Percentiles rank a stretch among this genome's conserved stretches.
phyloP scores from a whole-genome alignment of 2,888 invertebrate genomes.

The Panorpa germanica region DNA sequence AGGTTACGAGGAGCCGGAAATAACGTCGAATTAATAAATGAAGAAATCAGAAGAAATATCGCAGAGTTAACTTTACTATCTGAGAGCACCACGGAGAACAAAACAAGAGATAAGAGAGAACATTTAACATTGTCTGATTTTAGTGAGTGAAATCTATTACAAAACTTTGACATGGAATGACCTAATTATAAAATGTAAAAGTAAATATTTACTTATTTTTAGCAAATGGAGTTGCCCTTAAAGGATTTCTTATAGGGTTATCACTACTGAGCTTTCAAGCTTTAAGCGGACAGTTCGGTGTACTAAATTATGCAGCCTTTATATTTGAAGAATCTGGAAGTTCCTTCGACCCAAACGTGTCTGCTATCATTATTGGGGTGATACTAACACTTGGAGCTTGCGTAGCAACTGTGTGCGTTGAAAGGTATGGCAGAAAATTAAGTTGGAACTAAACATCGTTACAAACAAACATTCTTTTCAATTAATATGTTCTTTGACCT shows the following conservation, averaged over 20 bases:
- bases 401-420: constrained; percentile 18
- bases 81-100: no score
- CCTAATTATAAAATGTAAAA: not conserved
- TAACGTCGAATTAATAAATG: not conserved
- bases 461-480: no score
- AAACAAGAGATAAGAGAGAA: no score
- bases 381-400: constrained; percentile 20
- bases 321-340: constrained; percentile 19
- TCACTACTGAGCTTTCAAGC: constrained; percentile 17
- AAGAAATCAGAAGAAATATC: constrained; percentile 1
- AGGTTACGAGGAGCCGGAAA: constrained; percentile 13
- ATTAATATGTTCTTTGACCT: no score
- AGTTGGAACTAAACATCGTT: no score
- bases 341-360: constrained; percentile 17
- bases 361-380: constrained; percentile 19
- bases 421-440: constrained; percentile 19
- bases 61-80: no score
- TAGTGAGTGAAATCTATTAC: constrained; percentile 12
- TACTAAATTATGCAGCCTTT: constrained; percentile 20
- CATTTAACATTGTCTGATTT: constrained; percentile 16
- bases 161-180: not conserved
- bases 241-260: constrained; percentile 15
- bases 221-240: constrained; percentile 18
- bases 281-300: constrained; percentile 18
- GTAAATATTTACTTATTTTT: not conserved